A percentile compares a stretch with the other conserved stretches of the same genome.
Evolutionary conservation across 2,797 vertebrate genomes (phyloP).

Genomic region (Sphenopsis melanotis): DNA sequence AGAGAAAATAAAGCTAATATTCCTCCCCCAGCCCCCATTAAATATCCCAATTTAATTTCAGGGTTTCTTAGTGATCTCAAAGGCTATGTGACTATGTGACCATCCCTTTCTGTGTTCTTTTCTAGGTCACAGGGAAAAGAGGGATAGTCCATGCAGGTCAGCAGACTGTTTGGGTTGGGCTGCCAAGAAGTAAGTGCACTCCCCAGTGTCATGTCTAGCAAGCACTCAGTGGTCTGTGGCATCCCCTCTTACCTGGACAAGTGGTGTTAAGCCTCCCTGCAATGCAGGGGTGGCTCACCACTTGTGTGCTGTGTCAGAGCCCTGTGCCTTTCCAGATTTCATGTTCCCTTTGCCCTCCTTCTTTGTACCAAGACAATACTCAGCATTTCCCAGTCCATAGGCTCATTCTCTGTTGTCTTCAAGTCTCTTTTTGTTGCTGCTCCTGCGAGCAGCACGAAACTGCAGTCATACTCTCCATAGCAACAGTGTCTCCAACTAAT

Average conservation of each 20-base stretch:
- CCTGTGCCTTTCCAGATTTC: not conserved
- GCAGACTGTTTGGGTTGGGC: constrained; percentile 51
- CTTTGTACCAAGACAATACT: not conserved
- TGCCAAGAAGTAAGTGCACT: constrained; percentile 37
- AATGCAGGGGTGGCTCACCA: not conserved
- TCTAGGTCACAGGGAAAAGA: constrained; percentile 45
- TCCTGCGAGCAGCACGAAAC: not conserved
- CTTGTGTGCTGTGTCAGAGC: not conserved
- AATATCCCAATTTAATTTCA: not conserved
- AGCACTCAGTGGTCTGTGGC: not conserved
- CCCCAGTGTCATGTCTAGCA: not conserved
- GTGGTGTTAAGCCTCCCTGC: not conserved
- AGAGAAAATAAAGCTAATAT: not conserved
- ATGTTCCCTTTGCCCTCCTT: not conserved
- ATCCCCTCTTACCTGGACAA: not conserved
- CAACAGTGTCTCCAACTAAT: not conserved
- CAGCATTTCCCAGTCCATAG: not conserved
- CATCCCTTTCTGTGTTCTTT: not conserved
- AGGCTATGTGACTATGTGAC: not conserved
- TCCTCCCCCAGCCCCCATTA: fast-evolving
- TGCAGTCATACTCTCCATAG: not conserved
- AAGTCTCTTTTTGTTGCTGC: not conserved
- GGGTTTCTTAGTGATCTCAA: not conserved
- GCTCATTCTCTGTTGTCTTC: not conserved
- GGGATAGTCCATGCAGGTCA: constrained; percentile 40